Percentiles rank a stretch among this genome's conserved stretches.
These are phyloP conservation scores for Catharus ustulatus DNA, from an alignment of 2,797 vertebrate species.

Conservation along the genomic window DNA sequence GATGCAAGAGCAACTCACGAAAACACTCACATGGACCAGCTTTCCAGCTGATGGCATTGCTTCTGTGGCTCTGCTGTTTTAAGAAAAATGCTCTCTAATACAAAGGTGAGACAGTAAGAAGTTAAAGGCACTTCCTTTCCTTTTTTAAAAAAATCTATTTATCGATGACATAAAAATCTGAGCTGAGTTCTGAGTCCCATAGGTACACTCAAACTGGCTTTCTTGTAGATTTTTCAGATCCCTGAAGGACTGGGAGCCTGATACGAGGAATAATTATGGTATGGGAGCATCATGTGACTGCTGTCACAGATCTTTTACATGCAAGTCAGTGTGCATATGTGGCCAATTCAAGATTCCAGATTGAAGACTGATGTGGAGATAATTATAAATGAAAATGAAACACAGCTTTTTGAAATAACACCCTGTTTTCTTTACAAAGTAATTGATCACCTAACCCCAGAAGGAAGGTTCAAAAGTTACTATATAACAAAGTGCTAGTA, in stretches of 20 bases:
- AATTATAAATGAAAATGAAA: constrained; percentile 76
- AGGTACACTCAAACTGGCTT: neutral
- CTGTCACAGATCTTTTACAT: constrained; percentile 73
- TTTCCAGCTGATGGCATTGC: neutral
- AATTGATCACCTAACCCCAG: constrained; percentile 23
- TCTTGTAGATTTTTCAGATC: constrained; percentile 19
- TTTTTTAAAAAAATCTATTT: neutral
- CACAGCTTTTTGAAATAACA: constrained; percentile 60
- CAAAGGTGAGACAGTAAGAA: neutral
- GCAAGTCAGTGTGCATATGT: constrained; percentile 69
- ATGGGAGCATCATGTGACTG: constrained; percentile 57
- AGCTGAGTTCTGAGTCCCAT: neutral
- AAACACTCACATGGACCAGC: neutral
- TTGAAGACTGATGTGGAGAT: constrained; percentile 75
- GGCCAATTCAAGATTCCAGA: constrained; percentile 74
- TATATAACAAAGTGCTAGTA: neutral
- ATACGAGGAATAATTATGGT: constrained; percentile 47
- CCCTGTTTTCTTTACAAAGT: constrained; percentile 58
- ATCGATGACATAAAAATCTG: neutral
- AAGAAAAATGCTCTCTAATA: neutral
- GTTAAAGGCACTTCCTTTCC: neutral
- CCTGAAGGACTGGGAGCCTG: constrained; percentile 34
- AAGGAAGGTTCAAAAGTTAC: constrained; percentile 21
- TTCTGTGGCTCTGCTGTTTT: neutral
- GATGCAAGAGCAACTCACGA: neutral